These are phyloP conservation scores for Tipula unca DNA, from an alignment of 2,888 invertebrate genomes.

Conservation along the genomic window DNA sequence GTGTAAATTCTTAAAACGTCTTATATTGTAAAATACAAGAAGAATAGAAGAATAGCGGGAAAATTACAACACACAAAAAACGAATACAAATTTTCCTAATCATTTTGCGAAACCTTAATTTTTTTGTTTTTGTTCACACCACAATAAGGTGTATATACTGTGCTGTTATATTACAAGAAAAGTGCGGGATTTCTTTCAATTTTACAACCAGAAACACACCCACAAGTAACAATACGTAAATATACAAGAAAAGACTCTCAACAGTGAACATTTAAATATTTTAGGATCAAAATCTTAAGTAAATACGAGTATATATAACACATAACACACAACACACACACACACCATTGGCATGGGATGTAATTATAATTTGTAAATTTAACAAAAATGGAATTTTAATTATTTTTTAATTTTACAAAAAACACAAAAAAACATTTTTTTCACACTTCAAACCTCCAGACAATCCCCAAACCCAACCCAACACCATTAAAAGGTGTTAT, in stretches of 20 bases:
- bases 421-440: not conserved
- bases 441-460: not conserved
- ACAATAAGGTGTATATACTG: not conserved
- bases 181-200: not conserved
- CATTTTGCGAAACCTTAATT: not conserved
- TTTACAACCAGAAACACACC: not conserved
- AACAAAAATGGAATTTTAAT: not conserved
- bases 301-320: not conserved
- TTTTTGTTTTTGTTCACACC: not conserved
- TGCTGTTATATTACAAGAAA: not conserved
- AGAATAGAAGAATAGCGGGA: not conserved
- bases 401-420: not conserved
- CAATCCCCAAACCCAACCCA: not conserved
- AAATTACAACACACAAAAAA: not conserved
- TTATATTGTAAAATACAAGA: not conserved
- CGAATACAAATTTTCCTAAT: not conserved
- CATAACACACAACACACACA: not conserved
- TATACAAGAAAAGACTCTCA: not conserved
- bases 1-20: not conserved
- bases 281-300: not conserved
- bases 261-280: not conserved
- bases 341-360: not conserved
- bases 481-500: not conserved
- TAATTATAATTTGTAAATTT: slow-evolving; percentile 14
- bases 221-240: not conserved